phyloP scores from a whole-genome alignment of 2,113 vertebrate genomes.

The Pampusana beccarii region DNA sequence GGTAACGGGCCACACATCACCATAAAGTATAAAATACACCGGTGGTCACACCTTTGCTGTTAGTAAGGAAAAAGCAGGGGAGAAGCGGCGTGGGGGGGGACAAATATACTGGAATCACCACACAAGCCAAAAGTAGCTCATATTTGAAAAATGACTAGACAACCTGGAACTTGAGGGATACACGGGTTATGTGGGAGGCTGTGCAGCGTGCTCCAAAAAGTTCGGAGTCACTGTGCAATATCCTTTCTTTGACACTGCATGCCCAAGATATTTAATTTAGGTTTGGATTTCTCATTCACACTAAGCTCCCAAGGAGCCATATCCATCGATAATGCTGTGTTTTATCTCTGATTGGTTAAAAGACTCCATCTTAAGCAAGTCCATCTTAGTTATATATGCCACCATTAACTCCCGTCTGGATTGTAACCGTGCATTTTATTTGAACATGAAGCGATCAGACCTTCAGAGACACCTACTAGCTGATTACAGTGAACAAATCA shows the following conservation, averaged over 20 bases:
- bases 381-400: constrained; percentile 9
- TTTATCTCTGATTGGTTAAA: constrained; percentile 36
- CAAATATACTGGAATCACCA: not conserved
- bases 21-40: not conserved
- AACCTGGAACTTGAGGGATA: not conserved
- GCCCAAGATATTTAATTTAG: not conserved
- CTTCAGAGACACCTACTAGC: constrained; percentile 42
- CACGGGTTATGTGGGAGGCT: not conserved
- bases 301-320: not conserved
- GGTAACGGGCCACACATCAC: not conserved
- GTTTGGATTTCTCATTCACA: not conserved
- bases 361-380: constrained; percentile 3
- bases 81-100: not conserved
- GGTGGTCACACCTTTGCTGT: not conserved
- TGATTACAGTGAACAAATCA: constrained; percentile 62
- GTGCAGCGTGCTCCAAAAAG: not conserved
- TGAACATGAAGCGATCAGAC: constrained; percentile 47
- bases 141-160: not conserved
- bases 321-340: constrained; percentile 4
- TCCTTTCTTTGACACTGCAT: not conserved
- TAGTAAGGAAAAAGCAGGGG: not conserved
- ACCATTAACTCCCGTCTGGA: constrained; percentile 36
- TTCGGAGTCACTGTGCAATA: not conserved
- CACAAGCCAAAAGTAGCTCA: not conserved
- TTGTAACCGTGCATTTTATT: constrained; percentile 39